phyloP scores from a whole-genome alignment of 2,797 vertebrate species.

The Halcyon chelicuti region DNA sequence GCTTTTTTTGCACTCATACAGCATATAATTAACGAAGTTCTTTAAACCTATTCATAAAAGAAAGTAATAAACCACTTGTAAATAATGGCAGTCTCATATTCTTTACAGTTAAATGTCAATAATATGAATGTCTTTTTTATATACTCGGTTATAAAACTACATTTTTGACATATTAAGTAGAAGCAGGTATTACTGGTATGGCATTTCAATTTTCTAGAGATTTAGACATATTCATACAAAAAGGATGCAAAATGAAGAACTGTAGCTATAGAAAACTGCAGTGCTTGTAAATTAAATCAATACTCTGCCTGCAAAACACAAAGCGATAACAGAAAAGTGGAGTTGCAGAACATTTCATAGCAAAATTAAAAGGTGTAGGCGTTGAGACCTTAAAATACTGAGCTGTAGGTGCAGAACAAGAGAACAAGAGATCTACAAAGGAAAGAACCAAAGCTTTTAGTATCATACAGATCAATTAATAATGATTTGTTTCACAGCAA shows the following conservation, averaged over 20 bases:
- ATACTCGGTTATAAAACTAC: conserved; percentile 52
- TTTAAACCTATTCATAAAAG: conserved; percentile 75
- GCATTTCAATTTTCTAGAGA: conserved; percentile 70
- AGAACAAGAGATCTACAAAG: conserved; percentile 17
- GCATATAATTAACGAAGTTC: conserved; percentile 79
- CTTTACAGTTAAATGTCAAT: conserved; percentile 74
- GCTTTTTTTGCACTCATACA: conserved; percentile 45
- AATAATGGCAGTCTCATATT: conserved; percentile 75
- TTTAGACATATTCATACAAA: conserved; percentile 69
- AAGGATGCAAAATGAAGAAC: conserved; percentile 64
- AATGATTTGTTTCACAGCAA: background rate
- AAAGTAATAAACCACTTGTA: conserved; percentile 78
- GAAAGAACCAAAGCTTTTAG: background rate
- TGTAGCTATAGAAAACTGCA: conserved; percentile 49
- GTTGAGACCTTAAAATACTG: conserved; percentile 72
- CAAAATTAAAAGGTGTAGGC: conserved; percentile 69
- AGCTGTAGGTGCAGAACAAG: conserved; percentile 52
- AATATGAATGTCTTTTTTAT: conserved; percentile 71
- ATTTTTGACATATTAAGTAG: conserved; percentile 73
- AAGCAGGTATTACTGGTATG: conserved; percentile 62
- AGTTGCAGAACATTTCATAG: conserved; percentile 68
- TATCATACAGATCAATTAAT: conserved; percentile 13
- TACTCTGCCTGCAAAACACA: conserved; percentile 68
- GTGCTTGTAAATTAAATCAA: conserved; percentile 69
- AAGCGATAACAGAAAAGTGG: conserved; percentile 59